Conservation (phyloP, 2,113 vertebrate genomes). For the Microcebus lehilahytsara region DNA sequence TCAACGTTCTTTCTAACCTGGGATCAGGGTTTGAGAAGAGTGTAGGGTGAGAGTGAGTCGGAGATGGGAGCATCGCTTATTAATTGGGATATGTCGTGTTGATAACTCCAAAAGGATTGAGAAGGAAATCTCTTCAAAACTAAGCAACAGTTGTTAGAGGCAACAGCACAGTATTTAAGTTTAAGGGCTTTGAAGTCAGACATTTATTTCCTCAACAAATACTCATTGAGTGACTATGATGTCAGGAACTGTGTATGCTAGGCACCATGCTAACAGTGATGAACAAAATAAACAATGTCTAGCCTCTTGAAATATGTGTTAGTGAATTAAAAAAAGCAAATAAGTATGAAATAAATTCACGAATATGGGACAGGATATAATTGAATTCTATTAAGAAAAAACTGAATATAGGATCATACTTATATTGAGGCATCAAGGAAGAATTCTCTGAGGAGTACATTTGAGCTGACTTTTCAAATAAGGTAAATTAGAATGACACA, state of each 20-base stretch:
- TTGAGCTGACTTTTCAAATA: not conserved
- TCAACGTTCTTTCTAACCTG: not conserved
- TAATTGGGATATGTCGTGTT: not conserved
- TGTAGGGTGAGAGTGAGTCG: not conserved
- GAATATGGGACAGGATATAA: not conserved
- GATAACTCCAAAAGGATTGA: not conserved
- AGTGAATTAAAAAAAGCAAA: not conserved
- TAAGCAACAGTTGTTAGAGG: not conserved
- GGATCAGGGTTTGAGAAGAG: not conserved
- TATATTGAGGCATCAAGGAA: not conserved
- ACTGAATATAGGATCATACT: not conserved
- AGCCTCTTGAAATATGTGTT: not conserved
- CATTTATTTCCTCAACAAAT: not conserved
- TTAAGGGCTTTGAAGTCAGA: not conserved
- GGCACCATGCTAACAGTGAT: not conserved
- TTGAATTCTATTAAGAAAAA: not conserved
- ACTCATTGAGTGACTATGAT: not conserved
- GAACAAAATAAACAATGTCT: not conserved
- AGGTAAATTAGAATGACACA: not conserved
- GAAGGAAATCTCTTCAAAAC: not conserved
- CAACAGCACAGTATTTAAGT: not conserved
- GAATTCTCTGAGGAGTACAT: not conserved
- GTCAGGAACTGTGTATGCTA: not conserved
- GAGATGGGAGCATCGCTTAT: not conserved
- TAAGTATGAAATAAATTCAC: not conserved